A percentile compares a stretch with the other conserved stretches of the same genome.
These are phyloP conservation scores for Microtus agrestis DNA, from an alignment of 2,797 vertebrate species.

Conservation along the genomic window DNA sequence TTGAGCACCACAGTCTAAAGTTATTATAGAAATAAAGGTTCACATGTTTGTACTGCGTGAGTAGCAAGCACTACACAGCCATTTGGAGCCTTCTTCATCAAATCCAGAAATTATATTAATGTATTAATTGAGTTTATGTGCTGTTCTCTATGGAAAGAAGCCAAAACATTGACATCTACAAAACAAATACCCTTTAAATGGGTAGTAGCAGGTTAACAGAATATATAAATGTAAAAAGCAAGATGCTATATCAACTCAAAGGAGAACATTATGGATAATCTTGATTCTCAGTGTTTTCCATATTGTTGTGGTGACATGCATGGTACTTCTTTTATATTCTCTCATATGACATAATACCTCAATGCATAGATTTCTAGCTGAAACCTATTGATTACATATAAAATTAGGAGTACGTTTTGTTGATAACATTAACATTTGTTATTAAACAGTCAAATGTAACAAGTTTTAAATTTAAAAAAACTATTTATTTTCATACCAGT, in stretches of 20 bases:
- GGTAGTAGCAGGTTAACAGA: not conserved
- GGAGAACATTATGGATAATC: not conserved
- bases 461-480: slow-evolving; percentile 24
- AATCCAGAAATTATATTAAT: not conserved
- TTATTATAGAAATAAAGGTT: not conserved
- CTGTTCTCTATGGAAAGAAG: not conserved
- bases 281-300: not conserved
- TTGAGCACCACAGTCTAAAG: not conserved
- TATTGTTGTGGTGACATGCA: not conserved
- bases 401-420: slow-evolving; percentile 14
- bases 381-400: not conserved
- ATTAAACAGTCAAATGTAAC: slow-evolving; percentile 12
- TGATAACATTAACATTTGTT: not conserved
- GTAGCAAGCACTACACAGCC: not conserved
- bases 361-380: not conserved
- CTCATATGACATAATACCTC: not conserved
- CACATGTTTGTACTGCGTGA: not conserved
- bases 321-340: not conserved
- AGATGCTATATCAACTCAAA: not conserved
- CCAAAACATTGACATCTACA: not conserved
- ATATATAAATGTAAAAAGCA: not conserved
- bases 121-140: not conserved
- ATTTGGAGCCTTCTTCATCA: not conserved
- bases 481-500: not conserved
- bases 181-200: not conserved